Evolutionary conservation across 2,888 invertebrate species (phyloP).

Genomic region (Rotaria sp.): DNA sequence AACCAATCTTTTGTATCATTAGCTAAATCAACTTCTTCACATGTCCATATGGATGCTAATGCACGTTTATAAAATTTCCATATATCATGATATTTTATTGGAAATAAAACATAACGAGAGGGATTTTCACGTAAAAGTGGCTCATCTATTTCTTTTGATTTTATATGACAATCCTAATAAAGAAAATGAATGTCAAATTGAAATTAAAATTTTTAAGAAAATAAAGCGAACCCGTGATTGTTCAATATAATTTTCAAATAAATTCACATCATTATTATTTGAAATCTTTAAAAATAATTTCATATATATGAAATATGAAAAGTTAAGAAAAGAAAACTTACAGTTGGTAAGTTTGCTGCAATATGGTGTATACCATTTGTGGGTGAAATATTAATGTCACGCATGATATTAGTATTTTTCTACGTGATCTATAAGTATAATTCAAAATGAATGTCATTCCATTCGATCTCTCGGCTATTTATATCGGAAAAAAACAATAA

Average conservation of each 20-base stretch:
- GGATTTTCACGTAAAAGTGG: conserved; percentile 85
- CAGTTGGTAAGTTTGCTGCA: neutral
- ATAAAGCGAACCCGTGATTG: too few species aligned
- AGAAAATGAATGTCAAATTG: too few species aligned
- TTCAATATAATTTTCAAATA: too few species aligned
- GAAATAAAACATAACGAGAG: conserved; percentile 83
- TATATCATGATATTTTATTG: conserved; percentile 88
- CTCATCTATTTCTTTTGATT: conserved; percentile 60
- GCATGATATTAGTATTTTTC: neutral
- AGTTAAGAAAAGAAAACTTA: neutral
- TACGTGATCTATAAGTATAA: too few species aligned
- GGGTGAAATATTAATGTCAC: neutral
- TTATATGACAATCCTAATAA: neutral
- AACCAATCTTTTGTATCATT: conserved; percentile 84
- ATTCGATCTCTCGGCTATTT: neutral
- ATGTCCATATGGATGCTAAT: conserved; percentile 98
- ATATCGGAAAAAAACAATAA: neutral
- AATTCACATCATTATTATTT: too few species aligned
- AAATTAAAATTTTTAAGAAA: too few species aligned
- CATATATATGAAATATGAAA: too few species aligned
- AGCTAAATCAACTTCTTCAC: conserved; percentile 89
- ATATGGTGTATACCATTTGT: neutral
- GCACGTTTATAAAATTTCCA: conserved; percentile 98
- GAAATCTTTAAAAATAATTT: too few species aligned
- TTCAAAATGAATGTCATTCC: too few species aligned